Percentiles rank a stretch among this genome's conserved stretches.
phyloP scores from a whole-genome alignment of 2,888 invertebrate species.

The Malthinus seriepunctatus region DNA sequence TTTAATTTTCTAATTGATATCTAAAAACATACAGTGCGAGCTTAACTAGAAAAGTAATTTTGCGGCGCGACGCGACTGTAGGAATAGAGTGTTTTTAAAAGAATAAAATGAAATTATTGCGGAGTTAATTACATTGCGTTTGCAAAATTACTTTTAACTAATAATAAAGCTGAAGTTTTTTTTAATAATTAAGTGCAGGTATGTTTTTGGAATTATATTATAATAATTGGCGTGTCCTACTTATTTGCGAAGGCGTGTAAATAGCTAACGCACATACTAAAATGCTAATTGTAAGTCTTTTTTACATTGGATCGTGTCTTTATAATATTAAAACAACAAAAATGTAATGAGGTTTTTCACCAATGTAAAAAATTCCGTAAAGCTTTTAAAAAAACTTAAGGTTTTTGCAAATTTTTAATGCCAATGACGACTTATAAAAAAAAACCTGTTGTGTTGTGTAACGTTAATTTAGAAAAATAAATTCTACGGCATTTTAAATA shows the following conservation, averaged over 20 bases:
- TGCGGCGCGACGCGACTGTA: not conserved
- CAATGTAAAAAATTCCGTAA: conserved; percentile 23
- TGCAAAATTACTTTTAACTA: no score
- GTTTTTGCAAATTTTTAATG: conserved; percentile 22
- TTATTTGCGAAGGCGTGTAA: conserved; percentile 25
- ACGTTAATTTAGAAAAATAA: not conserved
- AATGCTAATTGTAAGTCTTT: conserved; percentile 19
- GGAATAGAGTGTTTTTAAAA: not conserved
- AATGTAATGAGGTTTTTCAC: not conserved
- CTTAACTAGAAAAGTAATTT: not conserved
- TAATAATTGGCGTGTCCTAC: not conserved
- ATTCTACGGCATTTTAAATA: not conserved
- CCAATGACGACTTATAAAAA: conserved; percentile 23
- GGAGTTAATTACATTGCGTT: no score
- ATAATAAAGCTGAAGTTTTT: no score
- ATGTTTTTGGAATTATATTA: conserved; percentile 10
- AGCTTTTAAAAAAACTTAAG: conserved; percentile 20
- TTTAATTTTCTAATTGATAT: not conserved
- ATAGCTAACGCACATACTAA: conserved; percentile 25
- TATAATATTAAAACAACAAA: not conserved
- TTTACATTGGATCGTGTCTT: conserved; percentile 12
- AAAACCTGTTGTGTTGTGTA: not conserved
- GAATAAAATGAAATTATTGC: no score
- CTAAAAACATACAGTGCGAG: not conserved
- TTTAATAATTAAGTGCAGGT: not conserved